A percentile compares a stretch with the other conserved stretches of the same genome.
These are phyloP conservation scores for Synanthedon tipuliformis DNA, from an alignment of 2,888 invertebrate species.

Conservation along the genomic window DNA sequence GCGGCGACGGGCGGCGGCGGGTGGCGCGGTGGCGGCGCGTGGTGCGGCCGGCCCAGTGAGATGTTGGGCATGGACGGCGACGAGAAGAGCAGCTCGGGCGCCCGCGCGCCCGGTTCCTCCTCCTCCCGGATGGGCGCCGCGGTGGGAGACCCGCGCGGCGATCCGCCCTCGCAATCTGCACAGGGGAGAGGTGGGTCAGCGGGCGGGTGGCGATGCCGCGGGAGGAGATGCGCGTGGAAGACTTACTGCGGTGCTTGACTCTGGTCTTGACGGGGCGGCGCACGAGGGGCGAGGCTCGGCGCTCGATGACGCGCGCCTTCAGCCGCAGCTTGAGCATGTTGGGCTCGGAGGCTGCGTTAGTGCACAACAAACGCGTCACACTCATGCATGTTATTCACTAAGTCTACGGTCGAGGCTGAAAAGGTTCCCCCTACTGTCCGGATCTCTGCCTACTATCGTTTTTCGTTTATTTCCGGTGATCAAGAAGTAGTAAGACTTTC, in stretches of 20 bases:
- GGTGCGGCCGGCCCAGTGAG: constrained; percentile 86
- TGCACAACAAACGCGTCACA: constrained; percentile 16
- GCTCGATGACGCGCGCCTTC: constrained; percentile 95
- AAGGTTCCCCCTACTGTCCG: no score
- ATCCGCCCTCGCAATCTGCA: constrained; percentile 48
- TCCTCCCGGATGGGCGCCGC: constrained; percentile 77
- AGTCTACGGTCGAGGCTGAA: no score
- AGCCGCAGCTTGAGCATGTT: constrained; percentile 94
- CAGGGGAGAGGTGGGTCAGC: constrained; percentile 24
- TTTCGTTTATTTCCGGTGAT: no score
- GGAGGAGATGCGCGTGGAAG: constrained; percentile 29
- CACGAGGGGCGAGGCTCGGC: constrained; percentile 91
- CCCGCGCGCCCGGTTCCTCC: constrained; percentile 77
- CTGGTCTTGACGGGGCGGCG: constrained; percentile 80
- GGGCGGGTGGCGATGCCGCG: constrained; percentile 23
- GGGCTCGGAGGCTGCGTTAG: constrained; percentile 90
- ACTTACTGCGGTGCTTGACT: constrained; percentile 74
- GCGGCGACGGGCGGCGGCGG: constrained; percentile 70
- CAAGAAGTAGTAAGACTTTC: no score
- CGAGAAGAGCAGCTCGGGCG: constrained; percentile 86
- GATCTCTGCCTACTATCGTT: no score
- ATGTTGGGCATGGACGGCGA: constrained; percentile 98
- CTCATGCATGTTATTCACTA: constrained; percentile 2
- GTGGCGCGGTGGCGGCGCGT: constrained; percentile 72
- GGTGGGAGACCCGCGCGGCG: constrained; percentile 74